Evolutionary conservation across 2,113 vertebrate species (phyloP).

Genomic region (Coracopsis vasa): DNA sequence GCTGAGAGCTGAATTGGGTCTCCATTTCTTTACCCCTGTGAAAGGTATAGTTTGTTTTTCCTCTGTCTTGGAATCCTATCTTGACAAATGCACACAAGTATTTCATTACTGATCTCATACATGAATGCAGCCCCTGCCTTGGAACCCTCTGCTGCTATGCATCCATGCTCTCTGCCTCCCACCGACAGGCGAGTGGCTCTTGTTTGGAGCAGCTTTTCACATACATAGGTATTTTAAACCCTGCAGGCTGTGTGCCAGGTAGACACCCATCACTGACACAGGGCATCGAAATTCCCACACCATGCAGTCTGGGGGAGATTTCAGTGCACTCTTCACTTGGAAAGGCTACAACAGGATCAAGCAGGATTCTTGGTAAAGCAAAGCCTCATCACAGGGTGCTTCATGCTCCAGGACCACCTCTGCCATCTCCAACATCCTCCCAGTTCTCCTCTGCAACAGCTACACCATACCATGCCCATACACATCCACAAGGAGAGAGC

Average conservation of each 20-base stretch:
- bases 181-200: not conserved
- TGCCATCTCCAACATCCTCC: not conserved
- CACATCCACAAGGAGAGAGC: not conserved
- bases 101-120: not conserved
- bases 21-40: not conserved
- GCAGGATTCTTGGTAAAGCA: not conserved
- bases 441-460: not conserved
- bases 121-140: rapidly evolving
- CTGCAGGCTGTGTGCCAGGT: not conserved
- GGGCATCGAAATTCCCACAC: rapidly evolving
- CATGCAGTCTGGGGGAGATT: no score
- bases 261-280: not conserved
- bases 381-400: not conserved
- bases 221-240: not conserved
- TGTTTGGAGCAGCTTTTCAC: not conserved
- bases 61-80: not conserved
- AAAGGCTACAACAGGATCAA: not conserved
- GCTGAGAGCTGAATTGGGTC: not conserved
- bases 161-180: not conserved
- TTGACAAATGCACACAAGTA: not conserved
- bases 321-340: rapidly evolving
- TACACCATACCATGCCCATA: rapidly evolving
- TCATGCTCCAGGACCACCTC: not conserved
- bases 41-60: not conserved
- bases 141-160: not conserved